phyloP scores from a whole-genome alignment of 1,140 invertebrate species.

The Caenorhabditis briggsae region DNA sequence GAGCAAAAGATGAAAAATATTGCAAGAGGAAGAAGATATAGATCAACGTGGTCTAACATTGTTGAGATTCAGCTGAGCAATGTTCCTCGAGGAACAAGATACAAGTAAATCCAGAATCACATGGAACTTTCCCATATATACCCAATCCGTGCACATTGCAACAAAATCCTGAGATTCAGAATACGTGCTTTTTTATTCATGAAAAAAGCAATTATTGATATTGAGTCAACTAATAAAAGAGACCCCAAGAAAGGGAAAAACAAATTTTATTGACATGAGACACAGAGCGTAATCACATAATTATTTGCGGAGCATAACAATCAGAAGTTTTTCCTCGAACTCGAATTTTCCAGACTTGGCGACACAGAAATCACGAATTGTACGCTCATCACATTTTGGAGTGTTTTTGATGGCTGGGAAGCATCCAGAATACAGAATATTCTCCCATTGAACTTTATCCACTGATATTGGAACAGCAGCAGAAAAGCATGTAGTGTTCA shows the following conservation, averaged over 20 bases:
- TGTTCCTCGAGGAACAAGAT: background rate
- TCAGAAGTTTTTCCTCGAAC: conserved; percentile 62
- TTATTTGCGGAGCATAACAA: conserved; percentile 53
- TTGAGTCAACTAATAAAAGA: background rate
- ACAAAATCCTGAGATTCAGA: background rate
- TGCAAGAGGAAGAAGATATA: conserved; percentile 42
- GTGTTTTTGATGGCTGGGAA: conserved; percentile 57
- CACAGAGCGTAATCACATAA: background rate
- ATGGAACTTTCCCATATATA: background rate
- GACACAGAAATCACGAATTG: conserved; percentile 57
- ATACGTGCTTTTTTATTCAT: conserved; percentile 41
- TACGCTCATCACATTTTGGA: conserved; percentile 51
- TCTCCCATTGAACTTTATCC: conserved; percentile 49
- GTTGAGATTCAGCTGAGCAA: background rate
- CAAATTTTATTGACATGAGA: background rate
- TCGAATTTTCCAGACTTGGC: conserved; percentile 51
- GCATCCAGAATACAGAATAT: conserved; percentile 51
- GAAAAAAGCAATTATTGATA: background rate
- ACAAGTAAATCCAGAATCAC: background rate
- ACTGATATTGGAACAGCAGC: conserved; percentile 63
- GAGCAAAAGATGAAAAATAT: conserved; percentile 58
- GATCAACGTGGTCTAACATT: conserved; percentile 52
- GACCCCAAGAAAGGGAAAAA: background rate
- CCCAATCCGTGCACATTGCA: conserved; percentile 5
- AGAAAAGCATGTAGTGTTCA: conserved; percentile 62